phyloP scores from a whole-genome alignment of 2,797 vertebrate species.

The Esox masquinongy region DNA sequence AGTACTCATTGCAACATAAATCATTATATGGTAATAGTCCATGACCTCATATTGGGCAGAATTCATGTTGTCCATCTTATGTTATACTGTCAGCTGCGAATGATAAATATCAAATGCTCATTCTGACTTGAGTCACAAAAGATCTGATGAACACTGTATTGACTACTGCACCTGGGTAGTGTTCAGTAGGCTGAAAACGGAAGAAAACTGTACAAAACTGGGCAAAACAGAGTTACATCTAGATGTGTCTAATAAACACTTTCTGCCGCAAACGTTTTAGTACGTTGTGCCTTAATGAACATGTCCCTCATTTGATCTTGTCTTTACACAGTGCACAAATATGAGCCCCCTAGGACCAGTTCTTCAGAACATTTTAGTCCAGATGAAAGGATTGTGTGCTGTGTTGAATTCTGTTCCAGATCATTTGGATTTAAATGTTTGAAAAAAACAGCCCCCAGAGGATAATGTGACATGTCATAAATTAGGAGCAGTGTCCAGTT shows the following conservation, averaged over 20 bases:
- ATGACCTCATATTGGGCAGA: conserved; percentile 8
- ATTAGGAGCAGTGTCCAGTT: neutral
- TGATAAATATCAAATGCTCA: conserved; percentile 6
- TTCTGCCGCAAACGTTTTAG: neutral
- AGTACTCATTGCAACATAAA: conserved; percentile 39
- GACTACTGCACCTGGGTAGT: neutral
- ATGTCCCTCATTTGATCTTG: neutral
- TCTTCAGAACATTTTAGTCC: neutral
- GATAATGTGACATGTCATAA: neutral
- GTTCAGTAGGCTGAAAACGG: neutral
- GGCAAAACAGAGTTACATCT: neutral
- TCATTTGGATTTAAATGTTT: neutral
- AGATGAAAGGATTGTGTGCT: neutral
- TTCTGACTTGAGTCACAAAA: neutral
- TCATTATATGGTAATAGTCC: conserved; percentile 7
- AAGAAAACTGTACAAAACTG: neutral
- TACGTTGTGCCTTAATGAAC: neutral
- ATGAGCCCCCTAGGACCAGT: neutral
- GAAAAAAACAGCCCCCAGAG: neutral
- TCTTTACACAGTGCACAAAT: neutral
- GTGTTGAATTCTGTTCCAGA: neutral
- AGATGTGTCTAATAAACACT: neutral
- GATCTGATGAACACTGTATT: conserved; percentile 8
- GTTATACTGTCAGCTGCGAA: conserved; percentile 9
- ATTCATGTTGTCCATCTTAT: conserved; percentile 23